Evolutionary conservation across 2,888 invertebrate genomes (phyloP), one percentile per base, ranked within the genome.

Genomic region (Drosophila basisetae): DNA sequence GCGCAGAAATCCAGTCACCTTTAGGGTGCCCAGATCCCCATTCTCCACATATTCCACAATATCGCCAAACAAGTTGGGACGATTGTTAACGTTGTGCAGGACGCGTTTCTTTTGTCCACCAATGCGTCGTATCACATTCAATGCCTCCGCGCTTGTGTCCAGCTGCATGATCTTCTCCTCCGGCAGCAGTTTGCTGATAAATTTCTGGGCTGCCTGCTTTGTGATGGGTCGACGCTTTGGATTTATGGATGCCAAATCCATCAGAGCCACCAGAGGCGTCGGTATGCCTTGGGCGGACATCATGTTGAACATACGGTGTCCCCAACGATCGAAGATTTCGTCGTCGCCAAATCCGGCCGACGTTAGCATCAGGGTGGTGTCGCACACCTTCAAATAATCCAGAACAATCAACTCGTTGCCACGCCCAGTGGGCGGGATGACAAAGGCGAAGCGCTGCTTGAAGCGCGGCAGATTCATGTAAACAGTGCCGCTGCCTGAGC

Each of bases 11-110:
- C 99, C 99, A 56, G 96, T 96, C 1, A 99, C 94, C 93, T 96
- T 96, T 39, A 98, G 94, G 22, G 95, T 96, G 11, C 97, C 97
- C 78, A 92, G 91, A 31, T 91, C 92, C 0, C 67, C 92, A 76
- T 94, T 92, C 6, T 95, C 93, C 16, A 94, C 91, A 93, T 95
- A 97, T 82, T 96, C 95, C 10, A 97, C 94, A 73, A 95, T 94
- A 92, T 99, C 99, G 0, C 97, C 97, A 79, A 98, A 94, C 80
- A 99, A 92, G 93, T 98, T 96, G 0, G 98, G 96, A 66, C 99
- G 95, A 84, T 96, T 95, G 91, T 97, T 96, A 89, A 97, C 96
- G 84, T 96, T 96, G 73, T 95, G 94, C 4, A 98, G 93, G 13
- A 94, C 93, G 67, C 95, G 96, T 82, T 96, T 95, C 92, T 98